phyloP scores from a whole-genome alignment of 92 coral and sea anemone species.

The Zoanthus solanderi region DNA sequence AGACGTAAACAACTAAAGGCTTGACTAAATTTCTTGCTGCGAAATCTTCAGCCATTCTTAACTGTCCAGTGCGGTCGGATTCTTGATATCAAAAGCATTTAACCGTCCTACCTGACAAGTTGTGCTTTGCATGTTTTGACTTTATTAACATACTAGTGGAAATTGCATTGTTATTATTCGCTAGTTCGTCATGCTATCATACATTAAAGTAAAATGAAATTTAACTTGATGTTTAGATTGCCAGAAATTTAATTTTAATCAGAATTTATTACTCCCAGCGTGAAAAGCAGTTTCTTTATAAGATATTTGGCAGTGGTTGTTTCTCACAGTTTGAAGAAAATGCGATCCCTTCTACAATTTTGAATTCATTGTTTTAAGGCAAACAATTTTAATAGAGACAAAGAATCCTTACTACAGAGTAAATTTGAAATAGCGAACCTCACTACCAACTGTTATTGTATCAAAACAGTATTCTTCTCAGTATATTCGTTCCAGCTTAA shows the following conservation, averaged over 20 bases:
- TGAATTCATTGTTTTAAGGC: neutral
- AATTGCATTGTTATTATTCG: neutral
- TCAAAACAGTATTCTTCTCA: neutral
- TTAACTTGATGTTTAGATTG: constrained; percentile 26
- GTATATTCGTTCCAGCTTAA: neutral
- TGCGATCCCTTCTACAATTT: neutral
- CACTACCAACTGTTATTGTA: neutral
- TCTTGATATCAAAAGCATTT: neutral
- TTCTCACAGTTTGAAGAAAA: constrained; percentile 40
- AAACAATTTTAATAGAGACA: neutral
- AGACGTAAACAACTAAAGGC: too few species aligned
- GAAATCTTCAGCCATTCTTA: neutral
- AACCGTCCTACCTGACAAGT: neutral
- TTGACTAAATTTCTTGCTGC: neutral
- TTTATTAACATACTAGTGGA: neutral
- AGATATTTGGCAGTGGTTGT: constrained; percentile 3
- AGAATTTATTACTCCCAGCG: constrained; percentile 31
- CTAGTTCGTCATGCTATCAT: neutral
- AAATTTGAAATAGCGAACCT: neutral
- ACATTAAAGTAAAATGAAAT: constrained; percentile 1
- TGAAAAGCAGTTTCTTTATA: constrained; percentile 41
- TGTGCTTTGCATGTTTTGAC: neutral
- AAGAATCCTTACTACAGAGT: neutral
- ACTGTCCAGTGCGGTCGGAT: neutral
- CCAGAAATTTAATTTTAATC: constrained; percentile 31